A percentile compares a stretch with the other conserved stretches of the same genome.
Conservation (phyloP, 2,888 invertebrate genomes). For the Mythimna ferrago region DNA sequence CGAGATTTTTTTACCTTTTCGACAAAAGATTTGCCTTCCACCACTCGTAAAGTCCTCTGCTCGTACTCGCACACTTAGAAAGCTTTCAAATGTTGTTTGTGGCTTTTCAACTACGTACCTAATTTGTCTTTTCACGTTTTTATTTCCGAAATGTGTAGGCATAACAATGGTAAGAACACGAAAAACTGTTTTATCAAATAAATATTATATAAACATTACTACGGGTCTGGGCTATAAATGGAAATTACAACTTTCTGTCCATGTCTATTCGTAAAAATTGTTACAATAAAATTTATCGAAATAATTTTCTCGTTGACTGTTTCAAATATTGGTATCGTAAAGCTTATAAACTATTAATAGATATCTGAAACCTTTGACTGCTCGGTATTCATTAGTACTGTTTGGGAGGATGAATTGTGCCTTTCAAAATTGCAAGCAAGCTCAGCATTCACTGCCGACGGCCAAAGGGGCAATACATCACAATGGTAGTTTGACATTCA, state of each 20-base stretch:
- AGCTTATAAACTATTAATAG: slow-evolving; percentile 3
- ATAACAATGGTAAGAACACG: not conserved
- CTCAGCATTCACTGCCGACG: slow-evolving; percentile 8
- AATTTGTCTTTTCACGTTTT: slow-evolving; percentile 37
- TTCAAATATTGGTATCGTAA: slow-evolving; percentile 15
- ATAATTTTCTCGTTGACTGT: not conserved
- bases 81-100: slow-evolving; percentile 36
- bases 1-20: slow-evolving; percentile 61
- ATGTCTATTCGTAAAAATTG: not conserved
- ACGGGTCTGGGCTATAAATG: not conserved
- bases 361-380: not conserved
- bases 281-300: slow-evolving; percentile 5
- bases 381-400: not conserved
- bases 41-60: slow-evolving; percentile 47
- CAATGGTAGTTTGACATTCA: slow-evolving; percentile 57
- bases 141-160: not conserved
- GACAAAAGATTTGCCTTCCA: slow-evolving; percentile 62
- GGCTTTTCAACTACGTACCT: slow-evolving; percentile 37
- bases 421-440: slow-evolving; percentile 9
- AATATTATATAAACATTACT: slow-evolving; percentile 20
- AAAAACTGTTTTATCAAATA: not conserved
- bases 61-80: slow-evolving; percentile 32
- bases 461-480: slow-evolving; percentile 35
- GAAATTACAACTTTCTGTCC: not conserved
- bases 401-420: not conserved